Base-by-base conservation (phyloP, 2,888 invertebrate species). In the Pristionchus exspectatus region DNA sequence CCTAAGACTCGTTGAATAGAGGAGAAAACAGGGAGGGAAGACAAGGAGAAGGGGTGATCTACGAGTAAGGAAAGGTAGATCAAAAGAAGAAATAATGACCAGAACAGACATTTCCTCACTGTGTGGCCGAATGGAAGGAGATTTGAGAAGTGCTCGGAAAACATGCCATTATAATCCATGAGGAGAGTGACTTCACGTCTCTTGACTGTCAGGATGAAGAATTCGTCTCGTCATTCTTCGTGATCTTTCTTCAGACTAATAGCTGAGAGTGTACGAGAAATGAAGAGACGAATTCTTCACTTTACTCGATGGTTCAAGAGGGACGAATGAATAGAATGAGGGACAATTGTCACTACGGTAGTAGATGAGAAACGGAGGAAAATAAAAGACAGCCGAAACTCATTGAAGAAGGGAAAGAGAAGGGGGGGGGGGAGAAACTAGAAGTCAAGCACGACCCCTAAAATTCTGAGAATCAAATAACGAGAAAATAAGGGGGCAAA, bases 381-480 rank as follows among this genome's bases (percentile, higher is more conserved):
- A 74, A 74, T 33, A 74, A 74, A 38, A 38, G 74, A 21, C 30
- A 33, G 33, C 38, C 24, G 74, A 74, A 38, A 74, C 38, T 74
- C 74, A 74, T 74, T 74, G 74, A 74, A 72, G 18, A n/a, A 38
- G 24, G 5, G 21, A n/a, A 38, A 44, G 24, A 27, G 27, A 30
- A 33, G 7, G 30, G 30, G 16, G 30, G 7, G 30, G 30, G 16
- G 30, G n/a, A 66, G 66, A 30, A 63, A 63, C 30, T 69, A 33
- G 69, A 63, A 63, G 38, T 74, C 74, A 74, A 69, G 69, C 69
- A 74, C 74, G 38, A 44, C 38, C 4, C 38, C 44, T 33, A 74
- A 24, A 74, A 74, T 74, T 74, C 38, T 21, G 74, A 74, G 74
- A 74, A 74, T 74, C 74, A 21, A 74, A 74, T 74, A 74, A 74